Conservation (phyloP, 2,113 vertebrate species). For the Megaptera novaeangliae region DNA sequence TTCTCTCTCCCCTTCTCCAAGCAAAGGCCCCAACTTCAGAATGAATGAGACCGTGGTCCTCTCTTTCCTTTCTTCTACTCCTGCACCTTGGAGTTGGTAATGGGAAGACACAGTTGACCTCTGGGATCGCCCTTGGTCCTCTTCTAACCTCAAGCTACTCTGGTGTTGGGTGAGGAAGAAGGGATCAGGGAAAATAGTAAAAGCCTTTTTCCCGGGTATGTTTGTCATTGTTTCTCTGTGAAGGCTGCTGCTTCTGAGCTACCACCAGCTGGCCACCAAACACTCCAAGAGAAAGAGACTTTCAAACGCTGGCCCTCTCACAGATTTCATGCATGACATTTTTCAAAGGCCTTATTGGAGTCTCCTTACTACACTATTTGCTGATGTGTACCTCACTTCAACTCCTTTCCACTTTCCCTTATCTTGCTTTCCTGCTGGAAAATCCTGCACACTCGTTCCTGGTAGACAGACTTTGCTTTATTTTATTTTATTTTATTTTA, state of each 20-base stretch:
- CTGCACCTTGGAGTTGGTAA: background rate
- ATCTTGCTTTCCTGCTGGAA: background rate
- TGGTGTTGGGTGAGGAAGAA: background rate
- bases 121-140: background rate
- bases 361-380: background rate
- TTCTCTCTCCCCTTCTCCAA: background rate
- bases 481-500: too few species aligned
- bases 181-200: background rate
- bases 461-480: background rate
- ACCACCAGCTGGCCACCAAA: background rate
- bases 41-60: background rate
- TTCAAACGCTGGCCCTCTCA: background rate
- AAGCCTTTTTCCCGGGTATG: background rate
- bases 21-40: background rate
- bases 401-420: background rate
- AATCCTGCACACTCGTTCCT: background rate
- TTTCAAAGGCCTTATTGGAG: background rate
- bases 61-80: background rate
- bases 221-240: background rate
- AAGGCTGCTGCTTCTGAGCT: background rate
- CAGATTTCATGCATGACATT: background rate
- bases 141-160: background rate
- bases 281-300: background rate
- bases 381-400: background rate
- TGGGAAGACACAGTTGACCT: background rate